phyloP scores from a whole-genome alignment of 2,888 invertebrate species.

The Pseudanteris insignis region DNA sequence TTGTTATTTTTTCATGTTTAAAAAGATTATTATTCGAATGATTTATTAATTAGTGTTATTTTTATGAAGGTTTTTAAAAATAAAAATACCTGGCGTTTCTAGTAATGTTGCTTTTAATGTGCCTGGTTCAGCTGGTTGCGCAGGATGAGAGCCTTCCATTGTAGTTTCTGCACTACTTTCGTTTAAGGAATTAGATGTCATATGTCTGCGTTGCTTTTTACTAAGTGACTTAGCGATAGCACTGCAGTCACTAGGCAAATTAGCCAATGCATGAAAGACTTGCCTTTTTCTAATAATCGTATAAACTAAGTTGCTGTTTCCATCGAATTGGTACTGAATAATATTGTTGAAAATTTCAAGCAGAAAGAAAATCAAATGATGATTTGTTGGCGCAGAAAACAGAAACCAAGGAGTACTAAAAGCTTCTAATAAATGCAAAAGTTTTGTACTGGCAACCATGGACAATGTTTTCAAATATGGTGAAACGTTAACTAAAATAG shows the following conservation, averaged over 20 bases:
- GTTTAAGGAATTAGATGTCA: conserved; percentile 59
- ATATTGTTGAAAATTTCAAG: conserved; percentile 99
- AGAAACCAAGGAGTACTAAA: conserved; percentile 99
- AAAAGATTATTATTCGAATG: too few relatives aligned
- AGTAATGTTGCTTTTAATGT: conserved; percentile 89
- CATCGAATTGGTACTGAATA: conserved; percentile 70
- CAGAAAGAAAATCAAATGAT: conserved; percentile 97
- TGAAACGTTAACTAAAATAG: conserved; percentile 98
- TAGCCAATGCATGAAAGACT: conserved; percentile 97
- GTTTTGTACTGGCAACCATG: conserved; percentile 98
- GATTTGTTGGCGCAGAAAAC: conserved; percentile 94
- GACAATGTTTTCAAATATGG: conserved; percentile 98
- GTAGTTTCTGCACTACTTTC: conserved; percentile 73
- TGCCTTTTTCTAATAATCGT: conserved; percentile 98
- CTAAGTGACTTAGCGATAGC: conserved; percentile 84
- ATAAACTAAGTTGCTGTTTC: conserved; percentile 98
- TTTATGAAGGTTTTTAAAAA: too few relatives aligned
- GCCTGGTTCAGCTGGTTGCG: conserved; percentile 89
- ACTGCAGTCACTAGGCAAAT: conserved; percentile 91
- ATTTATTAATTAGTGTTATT: too few relatives aligned
- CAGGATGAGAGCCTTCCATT: conserved; percentile 86
- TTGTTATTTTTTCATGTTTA: too few relatives aligned
- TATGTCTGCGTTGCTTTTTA: conserved; percentile 68
- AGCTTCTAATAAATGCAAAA: conserved; percentile 95
- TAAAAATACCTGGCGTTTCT: conserved; percentile 80